A percentile compares a stretch with the other conserved stretches of the same genome.
phyloP scores from a whole-genome alignment of 1,140 invertebrate genomes.

The Camponotus floridanus region DNA sequence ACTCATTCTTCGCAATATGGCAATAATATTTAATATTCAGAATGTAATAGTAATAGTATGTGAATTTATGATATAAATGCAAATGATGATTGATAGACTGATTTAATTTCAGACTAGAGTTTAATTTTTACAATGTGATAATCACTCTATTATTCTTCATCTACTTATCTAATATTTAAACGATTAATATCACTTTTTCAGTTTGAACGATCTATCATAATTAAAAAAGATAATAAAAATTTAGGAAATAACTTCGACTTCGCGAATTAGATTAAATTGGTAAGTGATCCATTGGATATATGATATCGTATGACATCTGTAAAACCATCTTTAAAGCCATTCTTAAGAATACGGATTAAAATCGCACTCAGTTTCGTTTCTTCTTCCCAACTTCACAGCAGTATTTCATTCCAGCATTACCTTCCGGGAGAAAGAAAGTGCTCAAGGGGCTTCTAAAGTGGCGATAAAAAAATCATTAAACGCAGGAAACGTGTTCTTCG shows the following conservation, averaged over 20 bases:
- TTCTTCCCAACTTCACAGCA: constrained; percentile 7
- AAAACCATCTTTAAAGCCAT: constrained; percentile 5
- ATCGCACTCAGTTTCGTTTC: background rate
- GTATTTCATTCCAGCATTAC: constrained; percentile 30
- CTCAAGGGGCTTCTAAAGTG: constrained; percentile 15
- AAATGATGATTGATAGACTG: constrained; percentile 16
- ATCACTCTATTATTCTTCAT: constrained; percentile 23
- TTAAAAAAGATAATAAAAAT: constrained; percentile 6
- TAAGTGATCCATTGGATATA: background rate
- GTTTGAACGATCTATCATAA: background rate
- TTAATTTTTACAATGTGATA: constrained; percentile 22
- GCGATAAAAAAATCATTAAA: constrained; percentile 58
- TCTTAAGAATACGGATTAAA: constrained; percentile 45
- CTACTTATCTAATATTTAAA: background rate
- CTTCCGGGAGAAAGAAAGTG: constrained; percentile 22
- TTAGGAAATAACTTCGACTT: background rate
- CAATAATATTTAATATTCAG: background rate
- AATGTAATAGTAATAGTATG: background rate
- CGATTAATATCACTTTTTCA: background rate
- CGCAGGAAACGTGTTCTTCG: background rate
- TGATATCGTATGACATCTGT: background rate
- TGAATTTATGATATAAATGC: background rate
- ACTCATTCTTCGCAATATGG: background rate
- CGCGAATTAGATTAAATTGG: constrained; percentile 28
- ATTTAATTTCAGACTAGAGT: background rate